Evolutionary conservation across 2,888 invertebrate species (phyloP).

Genomic region (Epirrhoe alternata): DNA sequence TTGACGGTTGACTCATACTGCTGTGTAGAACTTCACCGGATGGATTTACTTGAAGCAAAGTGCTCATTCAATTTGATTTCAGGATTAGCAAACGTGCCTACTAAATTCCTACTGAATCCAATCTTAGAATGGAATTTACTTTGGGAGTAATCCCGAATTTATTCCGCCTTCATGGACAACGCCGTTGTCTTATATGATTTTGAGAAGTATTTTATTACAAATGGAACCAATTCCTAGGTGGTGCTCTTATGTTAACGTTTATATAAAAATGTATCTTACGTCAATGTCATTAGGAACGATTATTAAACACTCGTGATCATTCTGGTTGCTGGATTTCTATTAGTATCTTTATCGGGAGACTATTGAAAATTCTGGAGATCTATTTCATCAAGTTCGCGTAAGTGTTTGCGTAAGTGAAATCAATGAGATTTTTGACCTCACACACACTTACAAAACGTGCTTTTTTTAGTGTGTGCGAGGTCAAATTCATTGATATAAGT

Average conservation of each 20-base stretch:
- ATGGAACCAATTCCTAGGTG: constrained; percentile 59
- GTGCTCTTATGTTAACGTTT: constrained; percentile 54
- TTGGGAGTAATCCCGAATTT: constrained; percentile 13
- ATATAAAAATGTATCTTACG: constrained; percentile 32
- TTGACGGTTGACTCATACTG: background rate
- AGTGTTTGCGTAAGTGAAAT: no score
- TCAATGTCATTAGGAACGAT: constrained; percentile 33
- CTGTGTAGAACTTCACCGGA: background rate
- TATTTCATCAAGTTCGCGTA: background rate
- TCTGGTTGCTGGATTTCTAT: background rate
- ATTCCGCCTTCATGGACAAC: constrained; percentile 34
- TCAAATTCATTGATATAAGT: no score
- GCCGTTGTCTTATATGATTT: constrained; percentile 49
- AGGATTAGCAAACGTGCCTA: constrained; percentile 5
- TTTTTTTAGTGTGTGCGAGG: background rate
- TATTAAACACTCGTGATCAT: constrained; percentile 17
- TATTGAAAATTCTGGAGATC: background rate
- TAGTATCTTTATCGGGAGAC: background rate
- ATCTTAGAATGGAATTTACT: constrained; percentile 34
- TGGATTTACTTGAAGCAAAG: background rate
- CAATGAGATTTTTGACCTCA: no score
- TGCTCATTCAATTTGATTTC: background rate
- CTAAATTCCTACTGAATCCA: constrained; percentile 6
- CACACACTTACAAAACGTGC: background rate
- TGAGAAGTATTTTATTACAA: constrained; percentile 44